Evolutionary conservation across 2,888 invertebrate genomes (phyloP).

Genomic region (Caenorhabditis sulstoni): DNA sequence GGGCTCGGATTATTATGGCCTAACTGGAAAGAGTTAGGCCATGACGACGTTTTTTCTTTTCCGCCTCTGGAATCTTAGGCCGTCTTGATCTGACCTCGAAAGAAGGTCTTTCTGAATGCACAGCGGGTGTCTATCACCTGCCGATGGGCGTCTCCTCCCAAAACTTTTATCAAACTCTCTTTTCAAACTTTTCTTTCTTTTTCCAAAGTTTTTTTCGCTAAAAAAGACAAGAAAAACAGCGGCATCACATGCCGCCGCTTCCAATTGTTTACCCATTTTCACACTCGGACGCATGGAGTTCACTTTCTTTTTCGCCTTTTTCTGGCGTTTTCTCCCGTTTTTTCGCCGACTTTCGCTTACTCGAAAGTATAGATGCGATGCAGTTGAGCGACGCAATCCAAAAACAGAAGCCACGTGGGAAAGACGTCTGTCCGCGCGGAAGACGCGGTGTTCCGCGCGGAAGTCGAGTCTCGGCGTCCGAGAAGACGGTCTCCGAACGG

Average conservation of each 20-base stretch:
- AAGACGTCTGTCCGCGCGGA: constrained; percentile 28
- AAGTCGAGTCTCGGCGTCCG: constrained; percentile 38
- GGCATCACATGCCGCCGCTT: too few relatives aligned
- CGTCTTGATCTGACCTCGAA: too few relatives aligned
- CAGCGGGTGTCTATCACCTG: not conserved
- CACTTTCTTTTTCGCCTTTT: not conserved
- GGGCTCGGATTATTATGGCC: not conserved
- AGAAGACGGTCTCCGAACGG: constrained; percentile 70
- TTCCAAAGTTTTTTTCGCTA: too few relatives aligned
- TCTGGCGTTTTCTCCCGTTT: not conserved
- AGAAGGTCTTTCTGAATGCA: too few relatives aligned
- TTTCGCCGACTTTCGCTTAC: constrained; percentile 28
- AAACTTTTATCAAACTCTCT: not conserved
- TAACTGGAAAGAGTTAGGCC: not conserved
- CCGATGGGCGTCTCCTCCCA: not conserved
- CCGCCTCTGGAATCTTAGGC: too few relatives aligned
- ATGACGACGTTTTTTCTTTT: too few relatives aligned
- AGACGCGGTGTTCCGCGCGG: constrained; percentile 2
- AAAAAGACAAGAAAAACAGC: too few relatives aligned
- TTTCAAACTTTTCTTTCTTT: not conserved
- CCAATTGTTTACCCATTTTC: constrained; percentile 7
- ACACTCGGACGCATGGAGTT: not conserved
- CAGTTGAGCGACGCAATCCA: constrained; percentile 95
- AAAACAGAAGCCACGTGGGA: constrained; percentile 91
- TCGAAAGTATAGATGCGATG: constrained; percentile 90